phyloP scores from a whole-genome alignment of 1,140 invertebrate genomes.

The Coboldia fuscipes region DNA sequence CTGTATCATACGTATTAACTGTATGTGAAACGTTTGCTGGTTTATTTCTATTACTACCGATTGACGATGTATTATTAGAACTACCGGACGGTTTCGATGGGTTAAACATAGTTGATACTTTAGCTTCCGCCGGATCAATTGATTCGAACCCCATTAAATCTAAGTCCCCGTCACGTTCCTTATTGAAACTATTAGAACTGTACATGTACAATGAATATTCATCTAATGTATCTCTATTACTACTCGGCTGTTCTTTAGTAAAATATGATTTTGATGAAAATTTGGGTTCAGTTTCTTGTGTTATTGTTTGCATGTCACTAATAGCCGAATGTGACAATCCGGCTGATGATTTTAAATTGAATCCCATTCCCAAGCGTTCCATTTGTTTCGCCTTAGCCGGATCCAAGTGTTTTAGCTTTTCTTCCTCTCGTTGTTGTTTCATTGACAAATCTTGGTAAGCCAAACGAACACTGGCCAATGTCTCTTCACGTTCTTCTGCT shows the following conservation, averaged over 20 bases:
- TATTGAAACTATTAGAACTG: slow-evolving; percentile 4
- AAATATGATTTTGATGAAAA: slow-evolving; percentile 1
- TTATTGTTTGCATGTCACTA: slow-evolving; percentile 80
- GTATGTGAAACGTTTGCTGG: neutral
- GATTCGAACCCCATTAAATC: slow-evolving; percentile 19
- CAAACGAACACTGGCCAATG: slow-evolving; percentile 56
- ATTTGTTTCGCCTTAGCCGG: slow-evolving; percentile 75
- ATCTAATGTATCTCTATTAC: slow-evolving; percentile 26
- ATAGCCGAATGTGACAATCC: slow-evolving; percentile 81
- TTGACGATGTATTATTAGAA: slow-evolving; percentile 1
- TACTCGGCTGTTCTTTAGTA: slow-evolving; percentile 15
- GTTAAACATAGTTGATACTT: slow-evolving; percentile 18
- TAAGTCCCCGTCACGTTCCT: slow-evolving; percentile 5
- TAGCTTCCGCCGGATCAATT: slow-evolving; percentile 17
- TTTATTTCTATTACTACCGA: slow-evolving; percentile 5
- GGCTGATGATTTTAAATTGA: slow-evolving; percentile 10
- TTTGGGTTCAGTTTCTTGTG: slow-evolving; percentile 46
- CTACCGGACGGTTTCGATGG: slow-evolving; percentile 3
- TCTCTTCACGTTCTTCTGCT: slow-evolving; percentile 30
- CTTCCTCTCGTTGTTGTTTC: slow-evolving; percentile 57
- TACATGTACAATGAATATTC: slow-evolving; percentile 18
- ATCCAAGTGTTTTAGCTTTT: slow-evolving; percentile 51
- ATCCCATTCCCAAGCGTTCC: slow-evolving; percentile 82
- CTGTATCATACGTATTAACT: slow-evolving; percentile 5
- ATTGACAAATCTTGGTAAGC: slow-evolving; percentile 72